Evolutionary conservation across 64 coral and sea anemone species (phyloP), one percentile per base, ranked within the genome.

Genomic region (Actinia tenebrosa): DNA sequence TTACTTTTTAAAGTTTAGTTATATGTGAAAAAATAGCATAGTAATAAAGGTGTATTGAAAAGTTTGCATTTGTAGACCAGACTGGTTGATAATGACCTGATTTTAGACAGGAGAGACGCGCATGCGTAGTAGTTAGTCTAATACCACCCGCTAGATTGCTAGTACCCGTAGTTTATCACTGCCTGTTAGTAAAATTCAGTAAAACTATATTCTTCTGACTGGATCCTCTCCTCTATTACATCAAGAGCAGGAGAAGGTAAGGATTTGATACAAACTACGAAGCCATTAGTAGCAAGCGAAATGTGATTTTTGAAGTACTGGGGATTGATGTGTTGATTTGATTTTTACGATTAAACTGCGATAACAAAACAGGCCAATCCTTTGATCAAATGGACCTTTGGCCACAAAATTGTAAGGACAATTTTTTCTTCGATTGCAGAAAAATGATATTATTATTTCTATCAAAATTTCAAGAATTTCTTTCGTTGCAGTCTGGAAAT

Each of bases 171-270:
- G 79, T 16, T 42, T 79, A 18, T 81, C 50, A 53, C 45, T 53
- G 50, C 22, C 17, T 81, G 43, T 81, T 20, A 20, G 50, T 50
- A 81, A 81, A 50, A 53, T 16, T 53, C 79, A 81, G 50, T 81
- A 81, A 81, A 81, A 81, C 79, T 45, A 20, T 47, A 81, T 52
- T 81, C 17, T 81, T 17, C 13, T 16, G 79, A 50, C 50, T 45
- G 50, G 50, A 53, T 81, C 79, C 79, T 81, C 79, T 81, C 50
- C 79, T 81, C 79, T 81, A 53, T 16, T 75, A 81, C 43, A 50
- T 81, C 43, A 50, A 81, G 79, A 50, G 50, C 11, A n/a, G 50
- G 79, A 81, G 79, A 81, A 81, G 79, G 79, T 81, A 81, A 81
- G 79, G 17, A 3, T 23, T 50, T 44, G 1, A 81, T 53, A 19